Evolutionary conservation across 2,113 vertebrate genomes (phyloP).

Genomic region (Charadrius vociferus): DNA sequence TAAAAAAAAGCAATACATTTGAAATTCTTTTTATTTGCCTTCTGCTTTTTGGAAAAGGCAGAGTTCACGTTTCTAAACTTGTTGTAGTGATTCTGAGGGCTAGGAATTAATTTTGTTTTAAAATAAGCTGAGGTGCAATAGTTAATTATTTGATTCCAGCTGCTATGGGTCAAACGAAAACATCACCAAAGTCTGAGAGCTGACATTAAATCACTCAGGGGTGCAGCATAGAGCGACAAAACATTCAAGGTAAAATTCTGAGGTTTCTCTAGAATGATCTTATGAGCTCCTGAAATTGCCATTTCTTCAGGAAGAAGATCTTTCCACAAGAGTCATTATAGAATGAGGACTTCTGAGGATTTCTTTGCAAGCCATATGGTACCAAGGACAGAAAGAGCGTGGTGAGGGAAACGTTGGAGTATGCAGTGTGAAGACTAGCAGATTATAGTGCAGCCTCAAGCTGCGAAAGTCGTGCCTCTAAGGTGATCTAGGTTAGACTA

Average conservation of each 20-base stretch:
- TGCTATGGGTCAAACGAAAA: neutral
- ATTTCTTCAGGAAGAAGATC: neutral
- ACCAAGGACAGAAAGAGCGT: constrained; percentile 38
- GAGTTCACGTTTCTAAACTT: neutral
- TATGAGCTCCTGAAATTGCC: neutral
- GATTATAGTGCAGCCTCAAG: constrained; percentile 1
- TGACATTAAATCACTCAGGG: neutral
- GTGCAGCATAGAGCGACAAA: neutral
- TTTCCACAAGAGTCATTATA: neutral
- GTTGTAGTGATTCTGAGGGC: neutral
- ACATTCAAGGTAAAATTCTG: neutral
- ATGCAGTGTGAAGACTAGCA: neutral
- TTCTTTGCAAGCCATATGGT: constrained; percentile 42
- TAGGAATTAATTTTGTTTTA: neutral
- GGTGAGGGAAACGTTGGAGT: neutral
- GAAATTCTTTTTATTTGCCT: neutral
- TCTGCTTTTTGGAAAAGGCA: neutral
- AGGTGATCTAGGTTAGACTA: constrained; percentile 41
- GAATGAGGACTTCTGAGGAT: constrained; percentile 31
- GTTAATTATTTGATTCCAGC: neutral
- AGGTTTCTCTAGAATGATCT: neutral
- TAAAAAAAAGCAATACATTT: neutral
- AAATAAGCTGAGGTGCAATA: neutral
- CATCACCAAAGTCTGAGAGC: neutral
- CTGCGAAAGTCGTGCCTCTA: neutral